Evolutionary conservation across 2,113 vertebrate species (phyloP), one percentile per base, ranked within the genome.

Genomic region (Ginglymostoma cirratum): DNA sequence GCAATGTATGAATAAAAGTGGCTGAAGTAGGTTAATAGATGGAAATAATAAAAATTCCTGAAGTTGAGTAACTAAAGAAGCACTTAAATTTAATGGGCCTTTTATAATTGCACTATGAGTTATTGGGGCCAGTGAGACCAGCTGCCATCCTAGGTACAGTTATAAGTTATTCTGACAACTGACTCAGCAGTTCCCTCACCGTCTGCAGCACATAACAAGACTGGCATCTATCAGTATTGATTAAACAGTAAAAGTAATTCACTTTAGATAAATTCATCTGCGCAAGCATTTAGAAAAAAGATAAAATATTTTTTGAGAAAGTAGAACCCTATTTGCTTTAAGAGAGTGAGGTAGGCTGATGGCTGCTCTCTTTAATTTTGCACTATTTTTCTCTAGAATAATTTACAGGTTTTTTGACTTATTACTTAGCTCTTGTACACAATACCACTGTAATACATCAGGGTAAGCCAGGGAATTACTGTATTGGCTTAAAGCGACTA

Each of bases 31-130:
- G 93, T 72, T 95, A 48, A 95, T 95, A 24, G 69, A 95, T 95
- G 67, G 38, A 72, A 95, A 95, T 95, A 95, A 95, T 95, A 95
- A 95, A 94, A 95, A 95, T 72, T 95, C 67, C 24, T 70, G 38
- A 42, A 95, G 94, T 48, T 95, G 94, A 95, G 94, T 95, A 95
- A 95, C 94, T 42, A 95, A 95, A 95, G 94, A 72, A 52, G 69
- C 94, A 95, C 67, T 95, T 95, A 95, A 95, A 95, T 48, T 95
- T 95, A 95, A 95, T 95, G 94, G 94, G 24, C 94, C 94, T 95
- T 95, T 72, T 95, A 95, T 95, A 95, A 95, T 76, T 95, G 94
- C 42, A 95, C 45, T 45, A 52, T 42, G 42, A 95, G 42, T 95
- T 95, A 95, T 76, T 95, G 67, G 67, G 45, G 94, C 94, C 94